Conservation (phyloP, 2,888 invertebrate species). For the Emmelina monodactyla region DNA sequence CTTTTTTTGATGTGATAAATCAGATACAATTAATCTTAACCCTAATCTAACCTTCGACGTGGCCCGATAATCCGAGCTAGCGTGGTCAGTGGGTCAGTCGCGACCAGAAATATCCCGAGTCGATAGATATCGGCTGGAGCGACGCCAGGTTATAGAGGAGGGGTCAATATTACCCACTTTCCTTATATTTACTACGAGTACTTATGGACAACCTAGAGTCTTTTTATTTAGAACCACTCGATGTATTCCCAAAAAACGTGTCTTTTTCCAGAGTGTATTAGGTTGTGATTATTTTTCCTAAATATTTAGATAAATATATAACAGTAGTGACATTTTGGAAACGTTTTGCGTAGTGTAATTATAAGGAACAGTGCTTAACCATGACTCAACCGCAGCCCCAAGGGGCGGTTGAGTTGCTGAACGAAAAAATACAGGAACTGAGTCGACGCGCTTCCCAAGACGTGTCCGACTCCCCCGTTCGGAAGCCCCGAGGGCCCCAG, state of each 20-base stretch:
- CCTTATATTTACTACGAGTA: too few relatives aligned
- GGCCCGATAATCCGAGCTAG: too few relatives aligned
- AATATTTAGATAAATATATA: slow-evolving; percentile 16
- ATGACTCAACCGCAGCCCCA: slow-evolving; percentile 55
- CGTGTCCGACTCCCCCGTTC: slow-evolving; percentile 30
- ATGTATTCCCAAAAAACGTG: slow-evolving; percentile 69
- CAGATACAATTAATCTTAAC: too few relatives aligned
- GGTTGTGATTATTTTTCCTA: slow-evolving; percentile 50
- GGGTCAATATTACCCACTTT: neutral
- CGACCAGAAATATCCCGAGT: too few relatives aligned
- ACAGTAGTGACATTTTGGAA: too few relatives aligned
- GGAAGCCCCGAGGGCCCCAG: slow-evolving; percentile 18
- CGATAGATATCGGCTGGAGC: too few relatives aligned
- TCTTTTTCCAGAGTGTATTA: slow-evolving; percentile 29
- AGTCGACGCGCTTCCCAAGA: slow-evolving; percentile 52
- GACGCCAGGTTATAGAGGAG: neutral
- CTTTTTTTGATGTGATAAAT: too few relatives aligned
- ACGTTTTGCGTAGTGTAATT: slow-evolving; percentile 8
- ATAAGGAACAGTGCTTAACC: slow-evolving; percentile 16
- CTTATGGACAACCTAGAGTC: too few relatives aligned
- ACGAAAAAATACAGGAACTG: slow-evolving; percentile 53
- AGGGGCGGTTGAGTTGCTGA: too few relatives aligned
- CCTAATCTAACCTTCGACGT: too few relatives aligned
- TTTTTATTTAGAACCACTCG: neutral
- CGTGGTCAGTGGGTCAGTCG: too few relatives aligned